Base-by-base conservation (phyloP, 2,888 invertebrate genomes). In the Creontiades dilutus region DNA sequence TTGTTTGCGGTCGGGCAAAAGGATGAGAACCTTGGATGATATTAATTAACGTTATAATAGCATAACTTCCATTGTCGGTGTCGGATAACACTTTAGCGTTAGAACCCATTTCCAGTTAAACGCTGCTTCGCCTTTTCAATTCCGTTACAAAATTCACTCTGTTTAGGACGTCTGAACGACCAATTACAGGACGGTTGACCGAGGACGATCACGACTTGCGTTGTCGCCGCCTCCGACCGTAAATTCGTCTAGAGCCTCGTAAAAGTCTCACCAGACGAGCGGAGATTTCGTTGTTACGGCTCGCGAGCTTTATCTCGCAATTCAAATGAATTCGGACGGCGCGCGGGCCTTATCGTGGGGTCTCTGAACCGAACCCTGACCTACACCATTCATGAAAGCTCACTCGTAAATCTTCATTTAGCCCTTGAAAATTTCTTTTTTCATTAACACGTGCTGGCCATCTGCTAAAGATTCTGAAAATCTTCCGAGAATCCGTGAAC, bases 321-420 rank as follows among this genome's bases (percentile, higher is more conserved):
- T 68, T 68, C 68, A 68, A 68, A 68, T 68, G 68, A 23, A 68
- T 68, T 27, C 23, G 23, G 57, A n/a, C 5, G 27, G 23, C 61
- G 13, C 52, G 52, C 52, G 52, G 52, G 52, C 23, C 68, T 23
- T 27, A 68, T 68, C 23, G 68, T 27, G 68, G 12, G 68, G 68
- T 68, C 68, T 61, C 52, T 52, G 7, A n/a, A 57, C 16, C 57
- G 27, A 68, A 68, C 68, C 68, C 68, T 68, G 68, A 68, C 68
- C 68, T 68, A 68, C 68, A 27, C 23, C 68, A 23, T 68, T 68
- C 68, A 23, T 68, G 23, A 68, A 68, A 23, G 23, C 68, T 12
- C 68, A 0, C 19, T 19, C 23, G 68, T 68, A 68, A 68, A 68
- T 68, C 68, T 27, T 68, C 68, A 13, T 68, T 68, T 68, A 19